Percentiles rank a stretch among this genome's conserved stretches.
phyloP scores from a whole-genome alignment of 2,797 vertebrate genomes.

The Muraenolepis orangiensis region DNA sequence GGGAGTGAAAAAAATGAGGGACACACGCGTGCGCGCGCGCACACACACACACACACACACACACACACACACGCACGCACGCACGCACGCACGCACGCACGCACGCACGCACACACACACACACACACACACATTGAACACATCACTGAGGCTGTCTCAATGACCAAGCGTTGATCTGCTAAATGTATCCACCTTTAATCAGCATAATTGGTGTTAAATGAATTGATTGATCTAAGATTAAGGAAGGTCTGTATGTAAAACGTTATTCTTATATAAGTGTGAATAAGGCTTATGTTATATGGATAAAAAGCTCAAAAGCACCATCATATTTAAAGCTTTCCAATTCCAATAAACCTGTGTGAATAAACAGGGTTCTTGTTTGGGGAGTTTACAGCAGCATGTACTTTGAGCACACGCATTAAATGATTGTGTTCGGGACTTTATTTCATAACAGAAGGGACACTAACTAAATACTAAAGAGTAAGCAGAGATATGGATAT shows the following conservation, averaged over 20 bases:
- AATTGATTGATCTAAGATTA: neutral
- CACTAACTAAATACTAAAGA: neutral
- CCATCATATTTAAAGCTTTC: neutral
- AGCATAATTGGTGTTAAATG: neutral
- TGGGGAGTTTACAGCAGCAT: neutral
- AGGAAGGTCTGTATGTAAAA: neutral
- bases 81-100: neutral
- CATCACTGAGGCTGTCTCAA: neutral
- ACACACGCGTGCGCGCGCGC: too few relatives aligned
- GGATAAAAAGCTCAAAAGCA: neutral
- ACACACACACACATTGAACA: too few relatives aligned
- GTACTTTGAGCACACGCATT: neutral
- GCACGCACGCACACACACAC: neutral
- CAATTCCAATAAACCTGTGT: neutral
- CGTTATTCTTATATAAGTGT: neutral
- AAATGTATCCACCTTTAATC: neutral
- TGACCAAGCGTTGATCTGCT: neutral
- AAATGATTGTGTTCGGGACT: neutral
- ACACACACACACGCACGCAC: neutral
- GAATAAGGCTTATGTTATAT: neutral
- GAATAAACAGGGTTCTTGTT: neutral
- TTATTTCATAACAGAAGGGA: neutral
- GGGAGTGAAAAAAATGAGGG: neutral
- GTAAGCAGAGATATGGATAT: neutral
- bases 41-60: neutral